These are phyloP conservation scores for Drosophila guanche DNA, from an alignment of 1,140 invertebrate species.

Conservation along the genomic window DNA sequence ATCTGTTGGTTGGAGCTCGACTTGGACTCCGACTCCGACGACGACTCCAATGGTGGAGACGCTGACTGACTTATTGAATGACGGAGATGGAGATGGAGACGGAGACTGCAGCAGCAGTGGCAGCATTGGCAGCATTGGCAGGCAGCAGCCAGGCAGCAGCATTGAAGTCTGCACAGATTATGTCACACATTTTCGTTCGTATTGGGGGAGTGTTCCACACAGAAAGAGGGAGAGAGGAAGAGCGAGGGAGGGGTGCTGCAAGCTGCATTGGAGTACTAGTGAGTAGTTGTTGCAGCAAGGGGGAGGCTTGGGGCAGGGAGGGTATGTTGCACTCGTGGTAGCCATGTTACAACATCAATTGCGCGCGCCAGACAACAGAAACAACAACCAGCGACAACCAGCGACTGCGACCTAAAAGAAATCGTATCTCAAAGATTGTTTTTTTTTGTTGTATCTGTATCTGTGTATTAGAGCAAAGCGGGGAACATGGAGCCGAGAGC, in stretches of 20 bases:
- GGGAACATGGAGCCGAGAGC: constrained; percentile 3
- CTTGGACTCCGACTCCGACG: constrained; percentile 37
- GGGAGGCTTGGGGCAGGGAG: constrained; percentile 20
- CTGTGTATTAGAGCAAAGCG: neutral
- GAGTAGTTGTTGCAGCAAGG: constrained; percentile 4
- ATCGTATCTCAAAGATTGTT: constrained; percentile 75
- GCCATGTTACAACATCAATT: constrained; percentile 80
- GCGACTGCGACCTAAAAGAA: constrained; percentile 64
- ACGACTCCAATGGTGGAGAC: constrained; percentile 7
- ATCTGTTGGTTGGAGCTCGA: constrained; percentile 21
- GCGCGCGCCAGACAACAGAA: constrained; percentile 73
- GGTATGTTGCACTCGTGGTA: constrained; percentile 75
- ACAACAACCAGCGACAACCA: constrained; percentile 40
- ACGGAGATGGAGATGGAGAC: constrained; percentile 35
- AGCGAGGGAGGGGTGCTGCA: no score
- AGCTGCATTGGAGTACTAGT: neutral
- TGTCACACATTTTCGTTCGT: constrained; percentile 79
- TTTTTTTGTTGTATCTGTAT: constrained; percentile 47
- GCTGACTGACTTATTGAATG: constrained; percentile 81
- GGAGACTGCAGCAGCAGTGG: constrained; percentile 48
- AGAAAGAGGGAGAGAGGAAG: no score
- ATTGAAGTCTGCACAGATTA: constrained; percentile 81
- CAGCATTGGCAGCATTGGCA: constrained; percentile 34
- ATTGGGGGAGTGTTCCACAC: constrained; percentile 56
- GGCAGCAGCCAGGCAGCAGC: constrained; percentile 38